phyloP scores from a whole-genome alignment of 64 coral and sea anemone genomes.

The Orbicella faveolata region DNA sequence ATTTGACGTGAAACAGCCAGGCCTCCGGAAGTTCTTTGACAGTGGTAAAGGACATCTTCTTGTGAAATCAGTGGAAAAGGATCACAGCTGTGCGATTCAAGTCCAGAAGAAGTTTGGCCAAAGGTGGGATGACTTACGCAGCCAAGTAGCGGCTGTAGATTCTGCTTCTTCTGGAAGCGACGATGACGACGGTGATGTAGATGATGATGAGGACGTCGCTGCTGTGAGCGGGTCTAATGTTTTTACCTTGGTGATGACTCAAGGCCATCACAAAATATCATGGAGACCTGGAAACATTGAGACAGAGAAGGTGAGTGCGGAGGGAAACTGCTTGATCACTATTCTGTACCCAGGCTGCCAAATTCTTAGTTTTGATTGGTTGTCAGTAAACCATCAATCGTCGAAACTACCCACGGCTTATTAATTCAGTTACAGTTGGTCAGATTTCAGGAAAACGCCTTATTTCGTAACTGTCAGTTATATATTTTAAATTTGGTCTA shows the following conservation, averaged over 20 bases:
- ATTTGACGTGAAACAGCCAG: conserved; percentile 36
- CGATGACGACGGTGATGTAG: not conserved
- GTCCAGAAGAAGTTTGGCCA: too few species aligned
- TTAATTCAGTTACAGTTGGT: too few species aligned
- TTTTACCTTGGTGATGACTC: too few species aligned
- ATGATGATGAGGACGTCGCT: not conserved
- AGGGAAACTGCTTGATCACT: not conserved
- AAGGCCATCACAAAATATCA: conserved; percentile 1
- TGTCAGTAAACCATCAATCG: too few species aligned
- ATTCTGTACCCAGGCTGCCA: too few species aligned
- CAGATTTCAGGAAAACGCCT: too few species aligned
- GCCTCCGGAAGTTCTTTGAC: conserved; percentile 27
- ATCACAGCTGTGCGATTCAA: conserved; percentile 14
- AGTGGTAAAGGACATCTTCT: conserved; percentile 33
- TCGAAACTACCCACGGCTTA: too few species aligned
- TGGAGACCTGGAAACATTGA: conserved; percentile 30
- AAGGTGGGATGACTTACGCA: not conserved
- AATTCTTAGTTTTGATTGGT: too few species aligned
- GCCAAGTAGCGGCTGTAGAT: too few species aligned
- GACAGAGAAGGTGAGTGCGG: not conserved
- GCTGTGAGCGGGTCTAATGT: not conserved
- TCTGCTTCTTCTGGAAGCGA: too few species aligned
- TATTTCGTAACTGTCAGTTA: too few species aligned
- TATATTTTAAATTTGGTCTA: too few species aligned
- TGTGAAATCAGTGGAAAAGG: conserved; percentile 22